Evolutionary conservation across 1,140 invertebrate genomes (phyloP).

Genomic region (Macrotrachela quadricornifera): DNA sequence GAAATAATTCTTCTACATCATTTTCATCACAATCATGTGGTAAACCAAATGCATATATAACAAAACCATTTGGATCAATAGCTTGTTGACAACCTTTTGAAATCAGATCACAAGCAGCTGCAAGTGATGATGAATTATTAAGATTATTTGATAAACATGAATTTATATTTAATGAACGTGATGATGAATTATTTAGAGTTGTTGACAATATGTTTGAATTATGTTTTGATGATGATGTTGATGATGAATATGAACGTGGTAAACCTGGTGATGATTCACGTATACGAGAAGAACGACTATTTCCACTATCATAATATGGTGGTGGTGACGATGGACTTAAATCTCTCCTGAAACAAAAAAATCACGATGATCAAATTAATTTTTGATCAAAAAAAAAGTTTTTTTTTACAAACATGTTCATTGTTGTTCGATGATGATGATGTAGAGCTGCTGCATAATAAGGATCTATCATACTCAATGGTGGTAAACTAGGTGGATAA

Average conservation of each 20-base stretch:
- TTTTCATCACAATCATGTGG: not conserved
- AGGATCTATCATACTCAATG: too few species aligned
- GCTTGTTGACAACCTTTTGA: not conserved
- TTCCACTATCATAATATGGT: too few species aligned
- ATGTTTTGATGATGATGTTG: not conserved
- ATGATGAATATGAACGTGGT: not conserved
- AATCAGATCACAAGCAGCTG: not conserved
- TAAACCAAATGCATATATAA: not conserved
- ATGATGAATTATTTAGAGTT: not conserved
- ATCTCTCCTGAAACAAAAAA: too few species aligned
- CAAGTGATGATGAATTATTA: not conserved
- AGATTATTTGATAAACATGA: not conserved
- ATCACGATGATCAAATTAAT: too few species aligned
- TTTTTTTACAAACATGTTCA: too few species aligned
- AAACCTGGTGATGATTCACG: too few species aligned
- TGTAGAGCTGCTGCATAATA: too few species aligned
- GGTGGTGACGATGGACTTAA: too few species aligned
- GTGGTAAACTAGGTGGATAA: not conserved
- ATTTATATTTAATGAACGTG: not conserved
- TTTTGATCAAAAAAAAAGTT: too few species aligned
- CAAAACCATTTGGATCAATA: not conserved
- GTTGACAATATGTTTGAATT: not conserved
- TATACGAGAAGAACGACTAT: too few species aligned
- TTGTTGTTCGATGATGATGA: too few species aligned
- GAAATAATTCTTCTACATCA: not conserved